These are phyloP conservation scores for Leucophenga montana DNA, from an alignment of 2,888 invertebrate genomes.

Conservation along the genomic window DNA sequence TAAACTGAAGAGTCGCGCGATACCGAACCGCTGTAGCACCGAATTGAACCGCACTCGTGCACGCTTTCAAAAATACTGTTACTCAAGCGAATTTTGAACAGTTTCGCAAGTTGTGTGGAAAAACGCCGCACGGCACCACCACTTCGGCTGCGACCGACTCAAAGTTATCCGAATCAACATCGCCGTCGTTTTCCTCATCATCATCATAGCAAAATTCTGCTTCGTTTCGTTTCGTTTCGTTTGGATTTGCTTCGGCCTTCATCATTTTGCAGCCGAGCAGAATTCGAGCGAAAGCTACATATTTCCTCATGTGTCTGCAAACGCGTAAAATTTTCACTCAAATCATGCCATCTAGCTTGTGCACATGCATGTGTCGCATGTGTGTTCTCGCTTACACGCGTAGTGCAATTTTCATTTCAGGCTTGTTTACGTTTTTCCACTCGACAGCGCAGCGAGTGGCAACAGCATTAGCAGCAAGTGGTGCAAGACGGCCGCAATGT, in stretches of 20 bases:
- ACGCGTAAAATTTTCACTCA: conserved; percentile 47
- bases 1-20: too few species aligned
- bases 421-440: conserved; percentile 54
- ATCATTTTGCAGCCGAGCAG: not conserved
- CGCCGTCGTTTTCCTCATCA: not conserved
- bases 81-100: conserved; percentile 53
- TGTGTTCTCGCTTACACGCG: conserved; percentile 18
- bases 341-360: conserved; percentile 25
- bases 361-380: conserved; percentile 31
- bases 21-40: not conserved
- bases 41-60: conserved; percentile 53
- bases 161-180: not conserved
- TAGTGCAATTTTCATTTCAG: conserved; percentile 14
- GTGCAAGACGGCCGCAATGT: too few species aligned
- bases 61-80: conserved; percentile 65
- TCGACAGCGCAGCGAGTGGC: not conserved
- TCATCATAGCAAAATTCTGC: too few species aligned
- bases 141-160: not conserved
- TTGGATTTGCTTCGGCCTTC: not conserved
- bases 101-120: conserved; percentile 42
- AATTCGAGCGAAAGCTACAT: conserved; percentile 16
- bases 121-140: not conserved
- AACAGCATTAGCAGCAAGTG: too few species aligned
- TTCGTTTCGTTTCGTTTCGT: not conserved
- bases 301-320: not conserved